Evolutionary conservation across 2,113 vertebrate genomes (phyloP), one percentile per base, ranked within the genome.

Genomic region (Butorides virescens): DNA sequence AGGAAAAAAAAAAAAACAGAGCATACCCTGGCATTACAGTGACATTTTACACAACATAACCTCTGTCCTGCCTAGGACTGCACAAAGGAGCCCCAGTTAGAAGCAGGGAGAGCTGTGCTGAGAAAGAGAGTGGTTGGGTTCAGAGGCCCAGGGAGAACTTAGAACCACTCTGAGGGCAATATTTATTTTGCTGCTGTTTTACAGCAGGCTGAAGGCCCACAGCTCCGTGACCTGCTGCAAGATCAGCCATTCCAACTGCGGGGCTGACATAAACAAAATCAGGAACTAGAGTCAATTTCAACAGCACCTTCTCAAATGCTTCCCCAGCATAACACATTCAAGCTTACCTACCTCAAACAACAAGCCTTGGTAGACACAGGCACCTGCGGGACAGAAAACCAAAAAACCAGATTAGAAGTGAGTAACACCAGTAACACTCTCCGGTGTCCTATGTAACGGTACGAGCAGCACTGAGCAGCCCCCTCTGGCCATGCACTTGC

Each of bases 301-400:
- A 39, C 14, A 79, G 39, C 70, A 53, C 4, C 13, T 59, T 16
- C 71, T 56, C 74, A 29, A 95, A 63, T 20, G 14, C 10, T 37
- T 20, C 10, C 53, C 75, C n/a, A 58, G 30, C 32, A 20, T 5
- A 59, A 55, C 13, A 8, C 2, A 5, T n/a, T 58, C 37, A 39
- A 79, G 83, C 42, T 55, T 53, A 99, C 99, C 92, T 99, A 99
- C 99, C 98, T 98, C 98, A 88, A 99, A 92, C 56, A 98, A 92
- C 29, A 97, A 97, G 85, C 99, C 99, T 26, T 98, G 98, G 94
- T 98, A 98, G 98, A 98, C 55, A 97, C 99, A 99, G 79, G 98
- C 97, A 98, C 99, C 99, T 99, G 96, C 17, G 63, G 83, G 75
- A 86, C 14, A 89, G 79, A 92, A 96, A 36, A 66, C 17, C 89